Conservation (phyloP, 1,140 invertebrate genomes). For the Bombus turneri region DNA sequence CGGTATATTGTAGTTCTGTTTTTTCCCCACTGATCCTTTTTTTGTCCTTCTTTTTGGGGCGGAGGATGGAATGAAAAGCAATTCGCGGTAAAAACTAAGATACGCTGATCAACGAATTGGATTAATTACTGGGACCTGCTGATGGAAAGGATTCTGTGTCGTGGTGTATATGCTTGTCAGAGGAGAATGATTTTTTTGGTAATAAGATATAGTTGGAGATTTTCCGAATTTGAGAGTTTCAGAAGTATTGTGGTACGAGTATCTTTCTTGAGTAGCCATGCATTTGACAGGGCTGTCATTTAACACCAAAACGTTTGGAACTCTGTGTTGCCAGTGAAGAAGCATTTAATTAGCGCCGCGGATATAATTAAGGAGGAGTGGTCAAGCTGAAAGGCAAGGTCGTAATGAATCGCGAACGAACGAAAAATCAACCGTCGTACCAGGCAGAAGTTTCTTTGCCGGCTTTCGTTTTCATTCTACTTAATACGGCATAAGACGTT, state of each 20-base stretch:
- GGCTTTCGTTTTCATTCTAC: constrained; percentile 53
- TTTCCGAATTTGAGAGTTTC: too few species aligned
- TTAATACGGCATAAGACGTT: constrained; percentile 52
- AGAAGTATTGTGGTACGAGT: too few species aligned
- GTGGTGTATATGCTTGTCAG: too few species aligned
- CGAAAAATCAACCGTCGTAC: constrained; percentile 13
- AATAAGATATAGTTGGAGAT: not conserved
- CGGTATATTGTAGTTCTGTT: not conserved
- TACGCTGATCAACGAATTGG: not conserved
- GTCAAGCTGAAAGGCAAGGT: constrained; percentile 48
- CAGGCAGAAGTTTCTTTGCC: constrained; percentile 34
- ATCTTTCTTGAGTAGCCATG: not conserved
- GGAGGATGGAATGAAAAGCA: not conserved
- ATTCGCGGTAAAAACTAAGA: constrained; percentile 1
- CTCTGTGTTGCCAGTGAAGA: not conserved
- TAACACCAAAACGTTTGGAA: not conserved
- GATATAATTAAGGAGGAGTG: constrained; percentile 40
- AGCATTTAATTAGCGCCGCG: constrained; percentile 39
- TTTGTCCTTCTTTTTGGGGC: not conserved
- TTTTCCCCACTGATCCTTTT: not conserved
- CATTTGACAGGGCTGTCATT: not conserved
- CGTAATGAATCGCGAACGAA: constrained; percentile 44
- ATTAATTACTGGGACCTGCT: not conserved
- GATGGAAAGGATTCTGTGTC: not conserved
- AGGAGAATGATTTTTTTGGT: not conserved